Base-by-base conservation (phyloP, 2,888 invertebrate genomes). In the Bibio marci region DNA sequence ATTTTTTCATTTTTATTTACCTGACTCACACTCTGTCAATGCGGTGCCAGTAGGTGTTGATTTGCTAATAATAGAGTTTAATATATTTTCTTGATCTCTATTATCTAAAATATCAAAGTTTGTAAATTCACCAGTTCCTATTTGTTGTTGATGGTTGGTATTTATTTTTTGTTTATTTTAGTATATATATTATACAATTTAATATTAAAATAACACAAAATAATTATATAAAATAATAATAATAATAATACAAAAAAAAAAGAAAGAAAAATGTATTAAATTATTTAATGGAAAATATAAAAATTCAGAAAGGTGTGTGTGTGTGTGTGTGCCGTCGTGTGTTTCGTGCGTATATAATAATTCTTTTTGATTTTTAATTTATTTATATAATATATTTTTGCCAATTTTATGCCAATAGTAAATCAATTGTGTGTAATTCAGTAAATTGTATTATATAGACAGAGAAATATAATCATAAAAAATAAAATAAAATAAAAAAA, bases 101-200 rank as follows among this genome's bases (percentile, higher is more conserved):
- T 38, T 38, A n/a, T 39, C 38, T 26, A 40, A 32, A 25, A 38
- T 43, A 31, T 43, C 40, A 38, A 39, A 43, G 11, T 30, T 38
- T 19, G 42, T 32, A 32, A 40, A 37, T 25, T 27, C 32, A 17
- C 32, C 40, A 17, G 38, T 32, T 38, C 31, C 38, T 31, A 15
- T 17, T 27, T 22, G 4, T 22, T 22, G 4, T 22, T 22, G 22
- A n/a, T n/a, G n/a, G n/a, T n/a, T n/a, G n/a, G n/a, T n/a, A n/a
- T n/a, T n/a, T n/a, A n/a, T n/a, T n/a, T n/a, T n/a, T n/a, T n/a
- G n/a, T n/a, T n/a, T n/a, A n/a, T n/a, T n/a, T n/a, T n/a, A n/a
- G n/a, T n/a, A n/a, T n/a, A n/a, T n/a, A n/a, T n/a, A n/a, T n/a
- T n/a, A n/a, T n/a, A n/a, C n/a, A n/a, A n/a, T n/a, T n/a, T n/a